Evolutionary conservation across 2,113 vertebrate genomes (phyloP), one percentile per base, ranked within the genome.

Genomic region (Oxygymnocypris stewartii): DNA sequence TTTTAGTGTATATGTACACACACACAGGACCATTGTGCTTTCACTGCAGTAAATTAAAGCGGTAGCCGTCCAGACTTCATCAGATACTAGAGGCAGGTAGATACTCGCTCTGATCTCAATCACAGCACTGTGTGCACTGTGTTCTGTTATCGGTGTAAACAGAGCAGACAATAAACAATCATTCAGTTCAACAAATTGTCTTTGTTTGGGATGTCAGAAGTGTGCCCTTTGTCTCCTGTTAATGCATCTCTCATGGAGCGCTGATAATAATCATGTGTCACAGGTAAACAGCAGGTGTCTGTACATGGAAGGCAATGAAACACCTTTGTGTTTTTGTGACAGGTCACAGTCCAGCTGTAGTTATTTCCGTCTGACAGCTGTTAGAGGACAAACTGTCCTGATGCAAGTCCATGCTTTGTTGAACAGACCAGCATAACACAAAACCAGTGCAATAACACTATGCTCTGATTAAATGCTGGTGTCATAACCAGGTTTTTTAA

Each of bases 201-300:
- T 84, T 82, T 89, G 86, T 86, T 80, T 84, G 69, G 67, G 65
- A 51, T 59, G 47, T 25, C 76, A 85, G 57, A 77, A 87, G 69
- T 61, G 69, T 81, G 35, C 28, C 85, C 69, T 80, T 84, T 84
- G 35, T 79, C 82, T 57, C 65, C 63, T 44, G 63, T 35, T 51
- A 71, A 80, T 81, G 75, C 85, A 87, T 86, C 67, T 89, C 79
- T 67, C 51, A 31, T 20, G 20, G 78, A 59, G 11, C 16, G 16
- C 79, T 74, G 67, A 83, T 87, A 79, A 75, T 59, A 31, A 80
- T 85, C 85, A 71, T 83, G 80, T 85, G 44, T 83, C 79, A 65
- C 88, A 87, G 80, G 75, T 86, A 86, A 89, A 87, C 84, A 87
- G 67, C 54, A 57, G 49, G 47, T 35, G 61, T 51, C 77, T 79